Evolutionary conservation across 2,888 invertebrate genomes (phyloP).

Genomic region (Melolontha melolontha): DNA sequence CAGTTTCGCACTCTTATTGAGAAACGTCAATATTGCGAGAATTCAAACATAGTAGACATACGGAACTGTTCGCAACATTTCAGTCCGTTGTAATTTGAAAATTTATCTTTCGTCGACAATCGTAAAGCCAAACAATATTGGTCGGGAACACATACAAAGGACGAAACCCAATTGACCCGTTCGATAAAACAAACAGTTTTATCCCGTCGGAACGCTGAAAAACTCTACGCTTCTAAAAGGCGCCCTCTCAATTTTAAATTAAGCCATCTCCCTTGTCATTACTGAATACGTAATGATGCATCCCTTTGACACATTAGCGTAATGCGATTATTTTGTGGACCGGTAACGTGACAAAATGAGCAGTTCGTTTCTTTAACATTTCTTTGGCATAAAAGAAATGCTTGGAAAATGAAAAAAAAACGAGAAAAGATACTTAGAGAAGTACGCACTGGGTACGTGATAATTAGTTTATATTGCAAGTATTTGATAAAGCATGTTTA

Average conservation of each 20-base stretch:
- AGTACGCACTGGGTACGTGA: too few relatives aligned
- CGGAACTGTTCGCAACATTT: neutral
- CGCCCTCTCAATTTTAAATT: slow-evolving; percentile 18
- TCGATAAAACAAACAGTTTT: slow-evolving; percentile 32
- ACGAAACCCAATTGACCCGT: slow-evolving; percentile 14
- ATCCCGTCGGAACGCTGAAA: neutral
- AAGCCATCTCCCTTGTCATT: neutral
- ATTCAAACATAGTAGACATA: neutral
- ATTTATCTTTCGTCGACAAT: neutral
- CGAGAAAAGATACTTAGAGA: too few relatives aligned
- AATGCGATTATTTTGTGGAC: slow-evolving; percentile 14
- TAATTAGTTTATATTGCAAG: too few relatives aligned
- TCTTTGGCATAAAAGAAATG: neutral
- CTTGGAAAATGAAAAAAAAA: too few relatives aligned
- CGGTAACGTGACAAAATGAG: neutral
- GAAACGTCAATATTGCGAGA: neutral
- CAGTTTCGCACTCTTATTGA: too few relatives aligned
- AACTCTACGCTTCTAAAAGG: slow-evolving; percentile 6
- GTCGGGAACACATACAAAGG: slow-evolving; percentile 1
- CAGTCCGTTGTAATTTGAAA: slow-evolving; percentile 3
- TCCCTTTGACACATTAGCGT: slow-evolving; percentile 11
- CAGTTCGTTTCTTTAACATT: neutral
- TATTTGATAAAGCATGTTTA: too few relatives aligned
- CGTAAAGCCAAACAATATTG: slow-evolving; percentile 20
- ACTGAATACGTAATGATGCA: slow-evolving; percentile 7